Percentiles rank a stretch among this genome's conserved stretches.
Conservation (phyloP, 1,140 invertebrate genomes). For the Psilanteris sp. region DNA sequence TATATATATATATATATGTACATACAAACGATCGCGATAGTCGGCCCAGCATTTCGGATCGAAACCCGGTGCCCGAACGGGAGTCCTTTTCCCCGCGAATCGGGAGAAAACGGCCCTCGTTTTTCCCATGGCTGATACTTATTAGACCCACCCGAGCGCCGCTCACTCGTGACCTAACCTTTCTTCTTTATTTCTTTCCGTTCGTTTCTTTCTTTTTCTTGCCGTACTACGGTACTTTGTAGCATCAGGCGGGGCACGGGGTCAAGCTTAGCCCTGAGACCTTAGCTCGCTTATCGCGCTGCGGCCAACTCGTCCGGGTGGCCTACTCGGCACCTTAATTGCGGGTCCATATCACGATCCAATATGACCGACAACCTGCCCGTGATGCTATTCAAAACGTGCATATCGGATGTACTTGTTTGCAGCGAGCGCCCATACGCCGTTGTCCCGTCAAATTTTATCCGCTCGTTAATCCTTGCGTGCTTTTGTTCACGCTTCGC, state of each 20-base stretch:
- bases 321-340: conserved; percentile 79
- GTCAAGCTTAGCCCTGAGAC: conserved; percentile 76
- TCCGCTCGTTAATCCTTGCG: conserved; percentile 13
- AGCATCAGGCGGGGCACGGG: conserved; percentile 69
- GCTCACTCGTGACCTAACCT: conserved; percentile 74
- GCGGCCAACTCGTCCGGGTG: conserved; percentile 75
- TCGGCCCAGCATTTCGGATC: no score
- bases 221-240: conserved; percentile 62
- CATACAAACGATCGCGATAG: no score
- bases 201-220: conserved; percentile 33
- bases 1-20: no score
- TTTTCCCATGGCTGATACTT: conserved; percentile 64
- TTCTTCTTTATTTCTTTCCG: conserved; percentile 41
- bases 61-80: no score
- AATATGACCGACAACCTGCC: conserved; percentile 78
- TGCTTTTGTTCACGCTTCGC: conserved; percentile 4
- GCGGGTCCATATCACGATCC: conserved; percentile 79
- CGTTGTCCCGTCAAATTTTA: conserved; percentile 27
- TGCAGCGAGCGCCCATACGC: background rate
- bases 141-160: conserved; percentile 74
- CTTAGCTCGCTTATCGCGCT: conserved; percentile 76
- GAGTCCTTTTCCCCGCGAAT: no score
- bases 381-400: conserved; percentile 68
- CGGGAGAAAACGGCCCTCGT: conserved; percentile 14
- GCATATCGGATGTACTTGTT: conserved; percentile 47